A percentile compares a stretch with the other conserved stretches of the same genome.
phyloP scores from a whole-genome alignment of 1,140 invertebrate genomes.

The Wiebesia pumilae region DNA sequence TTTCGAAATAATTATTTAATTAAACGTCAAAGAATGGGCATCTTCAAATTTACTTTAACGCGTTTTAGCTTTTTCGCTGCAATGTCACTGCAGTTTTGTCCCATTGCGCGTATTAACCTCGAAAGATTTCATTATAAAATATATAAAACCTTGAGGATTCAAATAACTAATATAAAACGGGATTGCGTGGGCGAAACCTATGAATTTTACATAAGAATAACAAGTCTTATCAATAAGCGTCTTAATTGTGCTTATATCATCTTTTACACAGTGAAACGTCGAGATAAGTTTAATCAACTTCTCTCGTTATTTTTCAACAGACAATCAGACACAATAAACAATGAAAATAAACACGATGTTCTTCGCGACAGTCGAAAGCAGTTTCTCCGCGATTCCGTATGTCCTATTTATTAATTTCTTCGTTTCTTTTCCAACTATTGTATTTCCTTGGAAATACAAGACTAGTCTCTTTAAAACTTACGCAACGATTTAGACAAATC shows the following conservation, averaged over 20 bases:
- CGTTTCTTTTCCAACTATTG: neutral
- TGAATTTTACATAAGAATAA: neutral
- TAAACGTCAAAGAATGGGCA: neutral
- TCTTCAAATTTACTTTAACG: neutral
- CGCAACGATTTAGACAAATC: neutral
- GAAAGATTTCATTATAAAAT: neutral
- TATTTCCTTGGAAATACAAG: neutral
- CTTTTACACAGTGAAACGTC: neutral
- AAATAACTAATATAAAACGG: neutral
- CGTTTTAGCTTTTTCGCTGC: neutral
- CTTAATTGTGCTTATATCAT: neutral
- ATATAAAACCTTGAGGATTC: neutral
- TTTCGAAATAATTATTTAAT: too few relatives aligned
- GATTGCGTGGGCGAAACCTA: neutral
- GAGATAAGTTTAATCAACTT: neutral
- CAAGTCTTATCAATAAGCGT: neutral
- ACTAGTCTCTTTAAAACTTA: neutral
- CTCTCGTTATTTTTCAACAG: neutral
- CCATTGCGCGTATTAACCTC: neutral
- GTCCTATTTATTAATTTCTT: neutral
- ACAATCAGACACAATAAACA: neutral
- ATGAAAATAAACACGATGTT: neutral
- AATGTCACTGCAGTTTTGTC: neutral
- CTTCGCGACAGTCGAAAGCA: neutral
- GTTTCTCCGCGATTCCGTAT: neutral